Evolutionary conservation across 1,140 invertebrate species (phyloP).

Genomic region (Adelges cooleyi): DNA sequence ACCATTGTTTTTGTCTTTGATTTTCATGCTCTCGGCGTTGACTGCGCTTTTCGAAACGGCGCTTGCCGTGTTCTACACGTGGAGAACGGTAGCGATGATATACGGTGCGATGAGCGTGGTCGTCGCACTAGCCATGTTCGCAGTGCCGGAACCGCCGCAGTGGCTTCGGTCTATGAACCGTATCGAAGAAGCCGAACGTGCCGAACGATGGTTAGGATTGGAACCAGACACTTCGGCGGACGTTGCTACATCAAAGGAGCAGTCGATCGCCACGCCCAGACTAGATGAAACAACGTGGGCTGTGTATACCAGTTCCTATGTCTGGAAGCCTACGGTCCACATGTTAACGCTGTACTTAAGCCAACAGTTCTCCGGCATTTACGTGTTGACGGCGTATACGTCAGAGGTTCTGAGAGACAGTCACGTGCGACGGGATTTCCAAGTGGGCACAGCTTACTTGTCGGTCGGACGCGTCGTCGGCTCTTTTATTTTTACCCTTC

Average conservation of each 20-base stretch:
- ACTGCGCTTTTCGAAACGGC: conserved; percentile 44
- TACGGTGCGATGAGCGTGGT: conserved; percentile 40
- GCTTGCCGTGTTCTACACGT: conserved; percentile 46
- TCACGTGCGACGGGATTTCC: conserved; percentile 31
- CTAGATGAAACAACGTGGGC: background rate
- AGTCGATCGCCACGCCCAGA: conserved; percentile 47
- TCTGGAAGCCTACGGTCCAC: conserved; percentile 43
- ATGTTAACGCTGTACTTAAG: conserved; percentile 43
- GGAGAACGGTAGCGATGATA: conserved; percentile 48
- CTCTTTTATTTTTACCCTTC: background rate
- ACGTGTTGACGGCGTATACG: conserved; percentile 57
- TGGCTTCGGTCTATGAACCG: conserved; percentile 38
- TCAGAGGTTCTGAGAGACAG: conserved; percentile 46
- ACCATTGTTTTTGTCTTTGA: conserved; percentile 7
- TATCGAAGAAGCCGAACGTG: conserved; percentile 32
- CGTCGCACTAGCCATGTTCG: conserved; percentile 34
- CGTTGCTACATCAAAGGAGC: background rate
- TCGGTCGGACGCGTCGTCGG: background rate
- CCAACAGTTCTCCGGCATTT: conserved; percentile 48
- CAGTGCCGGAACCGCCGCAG: conserved; percentile 46
- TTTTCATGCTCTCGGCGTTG: background rate
- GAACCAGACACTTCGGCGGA: conserved; percentile 32
- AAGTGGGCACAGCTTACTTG: background rate
- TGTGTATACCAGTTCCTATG: conserved; percentile 29
- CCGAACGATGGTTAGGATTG: conserved; percentile 30